A percentile compares a stretch with the other conserved stretches of the same genome.
These are phyloP conservation scores for Chondrosia reniformis DNA, from an alignment of 37 sponge, comb jelly and placozoan genomes.

Conservation along the genomic window DNA sequence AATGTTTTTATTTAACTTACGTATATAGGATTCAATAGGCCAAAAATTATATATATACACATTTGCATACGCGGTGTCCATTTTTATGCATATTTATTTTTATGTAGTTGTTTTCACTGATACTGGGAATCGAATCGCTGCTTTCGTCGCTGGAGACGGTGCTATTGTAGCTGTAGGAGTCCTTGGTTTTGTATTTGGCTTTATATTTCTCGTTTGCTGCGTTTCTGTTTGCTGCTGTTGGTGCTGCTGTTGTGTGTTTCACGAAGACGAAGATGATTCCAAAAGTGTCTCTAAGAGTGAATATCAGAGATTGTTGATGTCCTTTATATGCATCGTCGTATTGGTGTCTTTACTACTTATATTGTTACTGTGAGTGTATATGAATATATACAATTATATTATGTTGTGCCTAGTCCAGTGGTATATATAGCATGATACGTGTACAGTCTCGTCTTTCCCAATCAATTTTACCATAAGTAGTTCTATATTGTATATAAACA, in stretches of 20 bases:
- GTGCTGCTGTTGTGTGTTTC: conserved; percentile 11
- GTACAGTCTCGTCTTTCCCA: no score
- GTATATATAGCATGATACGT: no score
- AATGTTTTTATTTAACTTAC: no score
- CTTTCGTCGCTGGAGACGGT: not conserved
- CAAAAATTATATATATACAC: not conserved
- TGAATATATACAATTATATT: no score
- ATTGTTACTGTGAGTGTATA: conserved; percentile 6
- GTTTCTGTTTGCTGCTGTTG: not conserved
- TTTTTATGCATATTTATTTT: not conserved
- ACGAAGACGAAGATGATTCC: not conserved
- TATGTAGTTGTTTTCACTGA: not conserved
- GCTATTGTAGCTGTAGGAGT: not conserved
- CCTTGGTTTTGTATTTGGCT: not conserved
- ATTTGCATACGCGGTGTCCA: not conserved
- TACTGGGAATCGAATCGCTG: not conserved
- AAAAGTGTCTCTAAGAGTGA: not conserved
- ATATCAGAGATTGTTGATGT: not conserved
- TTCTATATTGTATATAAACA: no score
- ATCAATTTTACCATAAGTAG: no score
- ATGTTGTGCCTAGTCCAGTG: no score
- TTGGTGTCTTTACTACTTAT: not conserved
- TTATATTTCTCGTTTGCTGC: not conserved
- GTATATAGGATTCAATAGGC: no score
- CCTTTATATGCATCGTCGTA: not conserved